Conservation (phyloP, 2,113 vertebrate genomes). For the Oceanodroma tethys region DNA sequence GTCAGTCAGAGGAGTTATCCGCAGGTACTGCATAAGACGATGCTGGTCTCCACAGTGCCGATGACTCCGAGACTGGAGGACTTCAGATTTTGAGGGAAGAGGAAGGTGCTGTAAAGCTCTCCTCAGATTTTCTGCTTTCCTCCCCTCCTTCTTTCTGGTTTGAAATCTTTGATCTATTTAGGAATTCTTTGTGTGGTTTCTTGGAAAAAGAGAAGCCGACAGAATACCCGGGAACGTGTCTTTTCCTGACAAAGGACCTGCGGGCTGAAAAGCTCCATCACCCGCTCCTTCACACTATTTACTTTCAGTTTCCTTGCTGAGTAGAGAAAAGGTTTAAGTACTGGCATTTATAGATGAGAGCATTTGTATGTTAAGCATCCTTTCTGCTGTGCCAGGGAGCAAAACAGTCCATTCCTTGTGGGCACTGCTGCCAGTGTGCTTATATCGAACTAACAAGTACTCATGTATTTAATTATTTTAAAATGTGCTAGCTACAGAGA, state of each 20-base stretch:
- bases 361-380: neutral
- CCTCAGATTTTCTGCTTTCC: neutral
- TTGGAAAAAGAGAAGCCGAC: neutral
- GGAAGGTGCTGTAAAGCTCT: neutral
- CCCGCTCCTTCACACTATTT: neutral
- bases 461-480: neutral
- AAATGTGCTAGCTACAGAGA: neutral
- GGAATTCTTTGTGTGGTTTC: neutral
- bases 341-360: neutral
- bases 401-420: neutral
- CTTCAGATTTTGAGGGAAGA: neutral
- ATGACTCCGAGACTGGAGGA: neutral
- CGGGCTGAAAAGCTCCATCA: neutral
- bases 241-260: neutral
- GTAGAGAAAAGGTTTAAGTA: neutral
- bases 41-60: neutral
- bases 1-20: neutral
- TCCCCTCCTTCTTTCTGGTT: neutral
- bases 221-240: neutral
- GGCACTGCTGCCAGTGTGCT: neutral
- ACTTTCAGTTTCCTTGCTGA: neutral
- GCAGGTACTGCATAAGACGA: neutral
- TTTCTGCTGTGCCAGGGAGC: neutral
- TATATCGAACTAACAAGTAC: neutral
- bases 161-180: neutral